These are phyloP conservation scores for Drosophila tropicalis DNA, from an alignment of 1,140 invertebrate genomes.

Conservation along the genomic window DNA sequence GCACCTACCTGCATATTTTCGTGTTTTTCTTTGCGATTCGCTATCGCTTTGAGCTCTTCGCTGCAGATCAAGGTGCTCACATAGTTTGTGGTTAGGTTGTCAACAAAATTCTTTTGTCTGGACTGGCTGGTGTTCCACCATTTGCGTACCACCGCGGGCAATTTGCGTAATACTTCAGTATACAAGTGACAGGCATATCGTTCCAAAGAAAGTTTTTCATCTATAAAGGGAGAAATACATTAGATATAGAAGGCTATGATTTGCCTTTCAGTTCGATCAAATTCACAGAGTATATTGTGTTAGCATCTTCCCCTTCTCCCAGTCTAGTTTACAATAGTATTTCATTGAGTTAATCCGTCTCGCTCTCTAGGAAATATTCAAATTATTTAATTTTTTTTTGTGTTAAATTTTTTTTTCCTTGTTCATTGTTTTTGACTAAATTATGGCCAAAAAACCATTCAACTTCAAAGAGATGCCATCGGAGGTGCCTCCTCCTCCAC, in stretches of 20 bases:
- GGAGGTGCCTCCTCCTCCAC: slow-evolving; percentile 40
- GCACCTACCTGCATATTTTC: slow-evolving; percentile 88
- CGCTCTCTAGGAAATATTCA: not conserved
- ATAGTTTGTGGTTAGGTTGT: slow-evolving; percentile 89
- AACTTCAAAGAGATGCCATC: slow-evolving; percentile 49
- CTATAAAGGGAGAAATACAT: slow-evolving; percentile 31
- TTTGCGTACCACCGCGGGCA: slow-evolving; percentile 91
- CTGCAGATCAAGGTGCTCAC: slow-evolving; percentile 89
- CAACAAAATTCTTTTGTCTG: slow-evolving; percentile 88
- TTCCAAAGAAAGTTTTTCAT: slow-evolving; percentile 83
- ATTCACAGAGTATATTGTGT: not conserved
- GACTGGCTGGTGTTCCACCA: slow-evolving; percentile 92
- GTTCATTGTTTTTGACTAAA: slow-evolving; percentile 15
- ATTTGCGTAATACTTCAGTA: slow-evolving; percentile 85
- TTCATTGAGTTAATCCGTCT: slow-evolving; percentile 8
- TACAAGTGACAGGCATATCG: slow-evolving; percentile 89
- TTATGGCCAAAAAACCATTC: slow-evolving; percentile 53
- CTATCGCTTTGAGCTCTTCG: slow-evolving; percentile 88
- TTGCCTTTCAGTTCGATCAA: slow-evolving; percentile 18
- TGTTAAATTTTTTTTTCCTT: slow-evolving; percentile 23
- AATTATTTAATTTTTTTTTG: slow-evolving; percentile 8
- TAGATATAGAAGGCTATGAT: slow-evolving; percentile 6
- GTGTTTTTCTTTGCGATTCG: slow-evolving; percentile 84
- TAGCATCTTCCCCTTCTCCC: not conserved
- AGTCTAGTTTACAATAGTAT: not conserved